Evolutionary conservation across 1,140 invertebrate genomes (phyloP).

Genomic region (Polypedilum vanderplanki): DNA sequence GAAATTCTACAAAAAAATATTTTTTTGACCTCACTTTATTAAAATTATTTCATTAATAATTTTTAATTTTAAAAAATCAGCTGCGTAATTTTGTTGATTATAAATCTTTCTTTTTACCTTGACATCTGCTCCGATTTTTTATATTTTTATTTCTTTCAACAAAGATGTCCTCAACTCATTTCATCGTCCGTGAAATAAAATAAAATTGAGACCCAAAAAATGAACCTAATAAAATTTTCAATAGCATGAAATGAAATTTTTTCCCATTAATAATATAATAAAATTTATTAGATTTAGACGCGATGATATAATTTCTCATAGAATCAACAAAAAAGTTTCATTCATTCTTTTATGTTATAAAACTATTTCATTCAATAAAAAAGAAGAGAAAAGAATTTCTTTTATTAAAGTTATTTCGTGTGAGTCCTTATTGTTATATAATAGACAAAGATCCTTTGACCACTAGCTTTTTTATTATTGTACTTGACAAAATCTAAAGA

Average conservation of each 20-base stretch:
- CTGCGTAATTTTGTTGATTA: slow-evolving; percentile 7
- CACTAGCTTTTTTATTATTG: slow-evolving; percentile 6
- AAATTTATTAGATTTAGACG: not conserved
- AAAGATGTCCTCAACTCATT: too few species aligned
- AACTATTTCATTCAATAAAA: not conserved
- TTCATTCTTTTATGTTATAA: not conserved
- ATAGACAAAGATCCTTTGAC: not conserved
- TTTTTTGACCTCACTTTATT: not conserved
- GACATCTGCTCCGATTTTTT: not conserved
- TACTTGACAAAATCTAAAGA: slow-evolving; percentile 13
- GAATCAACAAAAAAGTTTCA: not conserved
- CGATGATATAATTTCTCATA: slow-evolving; percentile 18
- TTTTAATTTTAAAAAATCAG: not conserved
- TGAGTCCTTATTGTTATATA: not conserved
- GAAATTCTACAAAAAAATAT: not conserved
- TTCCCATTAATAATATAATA: slow-evolving; percentile 9
- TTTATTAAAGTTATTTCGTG: not conserved
- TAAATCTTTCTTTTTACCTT: not conserved
- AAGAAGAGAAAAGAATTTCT: not conserved
- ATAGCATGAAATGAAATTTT: not conserved
- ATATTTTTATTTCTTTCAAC: too few species aligned
- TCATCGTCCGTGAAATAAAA: too few species aligned
- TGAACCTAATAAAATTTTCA: not conserved
- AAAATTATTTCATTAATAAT: not conserved
- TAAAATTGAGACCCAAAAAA: not conserved